Percentiles rank a stretch among this genome's conserved stretches.
These are phyloP conservation scores for Volucella bombylans DNA, from an alignment of 2,888 invertebrate genomes.

Conservation along the genomic window DNA sequence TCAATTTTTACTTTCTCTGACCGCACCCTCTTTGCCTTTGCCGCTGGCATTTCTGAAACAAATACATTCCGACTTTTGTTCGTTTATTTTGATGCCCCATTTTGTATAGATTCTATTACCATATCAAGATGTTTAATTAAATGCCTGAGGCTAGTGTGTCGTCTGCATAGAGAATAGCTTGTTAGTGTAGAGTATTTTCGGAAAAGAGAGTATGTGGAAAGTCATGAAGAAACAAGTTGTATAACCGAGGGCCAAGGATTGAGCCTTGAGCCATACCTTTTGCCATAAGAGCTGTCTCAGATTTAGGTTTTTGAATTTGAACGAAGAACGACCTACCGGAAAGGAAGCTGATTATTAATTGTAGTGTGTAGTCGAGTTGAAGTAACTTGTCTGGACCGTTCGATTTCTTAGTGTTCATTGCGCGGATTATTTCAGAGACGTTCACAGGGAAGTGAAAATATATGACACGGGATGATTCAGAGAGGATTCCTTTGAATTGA, in stretches of 20 bases:
- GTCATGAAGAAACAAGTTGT: constrained; percentile 39
- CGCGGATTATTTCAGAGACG: background rate
- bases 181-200: background rate
- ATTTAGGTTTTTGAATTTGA: constrained; percentile 13
- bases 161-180: constrained; percentile 53
- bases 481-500: background rate
- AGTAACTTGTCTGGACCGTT: constrained; percentile 4
- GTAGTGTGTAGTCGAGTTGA: background rate
- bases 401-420: background rate
- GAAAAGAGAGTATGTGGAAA: constrained; percentile 49
- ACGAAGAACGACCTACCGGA: constrained; percentile 20
- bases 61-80: no score
- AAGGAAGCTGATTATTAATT: constrained; percentile 40
- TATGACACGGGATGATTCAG: background rate
- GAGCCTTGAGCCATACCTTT: constrained; percentile 53
- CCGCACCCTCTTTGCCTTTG: no score
- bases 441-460: background rate
- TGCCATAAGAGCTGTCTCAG: background rate
- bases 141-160: constrained; percentile 29
- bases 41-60: no score
- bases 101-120: no score
- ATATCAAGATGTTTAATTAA: background rate
- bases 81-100: no score
- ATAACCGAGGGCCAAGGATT: constrained; percentile 23
- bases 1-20: no score